Evolutionary conservation across 2,888 invertebrate species (phyloP).

Genomic region (Alloscopus bannaensis): DNA sequence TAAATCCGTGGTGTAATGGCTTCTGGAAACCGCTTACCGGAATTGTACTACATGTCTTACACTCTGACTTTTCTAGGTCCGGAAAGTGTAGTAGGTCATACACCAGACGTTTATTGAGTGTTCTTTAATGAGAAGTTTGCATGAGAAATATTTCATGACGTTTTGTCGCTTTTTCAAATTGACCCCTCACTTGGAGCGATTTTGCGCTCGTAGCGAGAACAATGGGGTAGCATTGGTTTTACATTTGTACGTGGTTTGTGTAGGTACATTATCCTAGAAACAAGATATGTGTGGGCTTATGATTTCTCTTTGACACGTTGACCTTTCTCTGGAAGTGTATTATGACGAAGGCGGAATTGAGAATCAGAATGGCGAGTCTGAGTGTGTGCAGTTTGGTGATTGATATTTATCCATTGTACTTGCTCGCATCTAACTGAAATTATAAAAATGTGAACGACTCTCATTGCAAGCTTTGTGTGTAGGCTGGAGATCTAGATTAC

Average conservation of each 20-base stretch:
- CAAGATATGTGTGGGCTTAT: no score
- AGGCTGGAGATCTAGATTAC: slow-evolving; percentile 56
- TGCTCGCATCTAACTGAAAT: slow-evolving; percentile 10
- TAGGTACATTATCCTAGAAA: no score
- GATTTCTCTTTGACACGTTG: no score
- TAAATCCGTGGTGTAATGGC: no score
- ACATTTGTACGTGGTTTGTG: slow-evolving; percentile 16
- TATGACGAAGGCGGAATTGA: slow-evolving; percentile 11
- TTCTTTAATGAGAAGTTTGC: slow-evolving; percentile 60
- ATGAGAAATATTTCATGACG: slow-evolving; percentile 30
- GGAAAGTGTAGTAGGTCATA: no score
- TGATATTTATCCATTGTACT: slow-evolving; percentile 16
- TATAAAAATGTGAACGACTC: slow-evolving; percentile 23
- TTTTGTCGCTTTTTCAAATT: slow-evolving; percentile 16
- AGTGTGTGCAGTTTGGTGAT: slow-evolving; percentile 11
- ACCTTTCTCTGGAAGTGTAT: slow-evolving; percentile 42
- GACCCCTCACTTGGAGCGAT: neutral
- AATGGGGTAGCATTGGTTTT: slow-evolving; percentile 19
- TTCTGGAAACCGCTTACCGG: no score
- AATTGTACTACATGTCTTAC: no score
- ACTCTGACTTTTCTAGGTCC: no score
- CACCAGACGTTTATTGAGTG: slow-evolving; percentile 42
- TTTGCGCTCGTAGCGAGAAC: neutral
- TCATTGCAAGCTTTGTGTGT: slow-evolving; percentile 14
- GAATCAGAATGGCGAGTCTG: neutral